Evolutionary conservation across 2,113 vertebrate species (phyloP).

Genomic region (Oxyura jamaicensis): DNA sequence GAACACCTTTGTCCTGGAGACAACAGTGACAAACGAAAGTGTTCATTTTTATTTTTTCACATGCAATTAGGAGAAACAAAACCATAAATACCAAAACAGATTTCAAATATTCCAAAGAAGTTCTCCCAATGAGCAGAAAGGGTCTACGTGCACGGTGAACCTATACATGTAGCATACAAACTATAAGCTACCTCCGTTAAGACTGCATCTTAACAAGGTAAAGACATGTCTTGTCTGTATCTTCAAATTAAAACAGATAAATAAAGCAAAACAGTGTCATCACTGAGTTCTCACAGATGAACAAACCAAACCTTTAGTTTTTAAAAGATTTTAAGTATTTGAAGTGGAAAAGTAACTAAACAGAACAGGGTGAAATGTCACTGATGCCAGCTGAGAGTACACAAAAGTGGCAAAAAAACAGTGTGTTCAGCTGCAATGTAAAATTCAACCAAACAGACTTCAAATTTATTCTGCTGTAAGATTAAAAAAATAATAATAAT

Average conservation of each 20-base stretch:
- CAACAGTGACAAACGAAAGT: neutral
- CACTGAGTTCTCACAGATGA: neutral
- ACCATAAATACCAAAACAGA: neutral
- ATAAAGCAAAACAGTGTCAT: neutral
- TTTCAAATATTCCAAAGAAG: neutral
- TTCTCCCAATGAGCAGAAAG: neutral
- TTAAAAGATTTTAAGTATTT: neutral
- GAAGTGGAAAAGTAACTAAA: neutral
- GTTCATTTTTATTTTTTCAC: neutral
- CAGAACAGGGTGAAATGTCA: neutral
- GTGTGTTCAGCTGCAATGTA: neutral
- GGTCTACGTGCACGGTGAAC: neutral
- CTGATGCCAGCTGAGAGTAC: neutral
- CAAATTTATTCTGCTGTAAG: neutral
- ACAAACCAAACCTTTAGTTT: neutral
- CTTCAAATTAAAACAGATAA: neutral
- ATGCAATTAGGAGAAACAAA: neutral
- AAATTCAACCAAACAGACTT: neutral
- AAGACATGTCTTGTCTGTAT: neutral
- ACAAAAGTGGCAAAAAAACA: neutral
- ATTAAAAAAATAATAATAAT: too few species aligned
- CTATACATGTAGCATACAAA: rapidly evolving
- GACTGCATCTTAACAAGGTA: neutral
- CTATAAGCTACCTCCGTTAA: neutral
- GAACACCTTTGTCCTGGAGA: neutral